phyloP scores from a whole-genome alignment of 2,113 vertebrate genomes.

The Craseonycteris thonglongyai region DNA sequence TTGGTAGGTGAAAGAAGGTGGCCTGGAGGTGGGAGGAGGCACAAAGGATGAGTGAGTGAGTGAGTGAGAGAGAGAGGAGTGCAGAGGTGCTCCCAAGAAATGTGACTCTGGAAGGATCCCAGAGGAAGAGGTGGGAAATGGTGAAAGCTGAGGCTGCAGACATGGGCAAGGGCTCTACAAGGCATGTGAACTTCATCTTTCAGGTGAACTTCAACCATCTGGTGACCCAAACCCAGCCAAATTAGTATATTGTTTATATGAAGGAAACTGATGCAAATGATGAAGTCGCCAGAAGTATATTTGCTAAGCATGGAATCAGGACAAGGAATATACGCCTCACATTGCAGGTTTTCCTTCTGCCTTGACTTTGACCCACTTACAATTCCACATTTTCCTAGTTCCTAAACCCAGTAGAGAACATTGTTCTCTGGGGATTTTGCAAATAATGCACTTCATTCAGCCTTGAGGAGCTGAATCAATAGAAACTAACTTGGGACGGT shows the following conservation, averaged over 20 bases:
- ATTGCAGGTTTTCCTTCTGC: background rate
- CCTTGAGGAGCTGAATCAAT: conserved; percentile 6
- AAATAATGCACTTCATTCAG: conserved; percentile 43
- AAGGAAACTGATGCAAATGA: background rate
- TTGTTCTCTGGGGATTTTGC: background rate
- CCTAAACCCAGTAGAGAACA: background rate
- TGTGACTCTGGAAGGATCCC: accelerated
- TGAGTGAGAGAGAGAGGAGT: background rate
- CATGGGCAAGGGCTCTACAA: background rate
- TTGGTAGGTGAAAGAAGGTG: background rate
- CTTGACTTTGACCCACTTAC: conserved; percentile 34
- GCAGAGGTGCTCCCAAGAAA: accelerated
- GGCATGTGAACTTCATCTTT: background rate
- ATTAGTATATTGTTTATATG: background rate
- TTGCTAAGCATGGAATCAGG: background rate
- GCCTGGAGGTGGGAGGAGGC: background rate
- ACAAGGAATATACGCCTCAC: background rate
- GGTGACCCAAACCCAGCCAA: background rate
- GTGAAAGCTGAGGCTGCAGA: background rate
- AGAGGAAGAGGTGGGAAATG: background rate
- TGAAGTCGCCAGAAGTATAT: background rate
- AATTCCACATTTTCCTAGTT: background rate
- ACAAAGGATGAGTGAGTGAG: background rate
- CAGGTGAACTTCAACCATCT: background rate
- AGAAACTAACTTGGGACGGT: background rate